A percentile compares a stretch with the other conserved stretches of the same genome.
Conservation (phyloP, 2,888 invertebrate species). For the Nomada fucata region DNA sequence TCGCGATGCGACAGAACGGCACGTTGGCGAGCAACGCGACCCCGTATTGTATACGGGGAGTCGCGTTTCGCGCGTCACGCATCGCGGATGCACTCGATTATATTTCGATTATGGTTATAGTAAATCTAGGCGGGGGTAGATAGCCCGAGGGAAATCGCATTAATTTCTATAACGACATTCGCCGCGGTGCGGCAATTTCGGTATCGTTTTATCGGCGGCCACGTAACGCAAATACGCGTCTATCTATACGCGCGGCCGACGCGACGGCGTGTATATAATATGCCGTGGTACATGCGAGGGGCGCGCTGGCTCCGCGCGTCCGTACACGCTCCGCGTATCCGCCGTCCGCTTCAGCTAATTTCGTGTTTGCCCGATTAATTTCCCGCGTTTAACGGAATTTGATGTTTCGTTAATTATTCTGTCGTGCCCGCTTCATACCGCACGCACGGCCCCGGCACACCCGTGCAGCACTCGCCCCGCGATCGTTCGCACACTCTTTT, state of each 20-base stretch:
- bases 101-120: constrained; percentile 67
- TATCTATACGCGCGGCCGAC: constrained; percentile 1
- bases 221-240: constrained; percentile 52
- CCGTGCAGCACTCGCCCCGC: constrained; percentile 1
- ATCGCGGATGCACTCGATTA: constrained; percentile 55
- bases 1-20: not conserved
- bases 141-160: constrained; percentile 76
- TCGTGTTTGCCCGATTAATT: constrained; percentile 82
- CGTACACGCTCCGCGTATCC: constrained; percentile 40
- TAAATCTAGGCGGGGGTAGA: constrained; percentile 57
- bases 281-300: constrained; percentile 11
- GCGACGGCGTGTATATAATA: constrained; percentile 18
- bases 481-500: constrained; percentile 51
- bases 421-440: constrained; percentile 73
- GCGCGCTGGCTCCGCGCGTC: constrained; percentile 12
- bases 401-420: constrained; percentile 82
- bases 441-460: constrained; percentile 47
- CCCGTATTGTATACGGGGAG: not conserved
- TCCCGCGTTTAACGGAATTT: constrained; percentile 80
- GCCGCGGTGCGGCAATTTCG: constrained; percentile 71
- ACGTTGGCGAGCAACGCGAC: too few species aligned
- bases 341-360: constrained; percentile 77
- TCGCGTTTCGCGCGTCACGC: constrained; percentile 31
- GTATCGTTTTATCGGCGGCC: constrained; percentile 70
- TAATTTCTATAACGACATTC: constrained; percentile 81